Base-by-base conservation (phyloP, 2,113 vertebrate species). In the Sterna hirundo region DNA sequence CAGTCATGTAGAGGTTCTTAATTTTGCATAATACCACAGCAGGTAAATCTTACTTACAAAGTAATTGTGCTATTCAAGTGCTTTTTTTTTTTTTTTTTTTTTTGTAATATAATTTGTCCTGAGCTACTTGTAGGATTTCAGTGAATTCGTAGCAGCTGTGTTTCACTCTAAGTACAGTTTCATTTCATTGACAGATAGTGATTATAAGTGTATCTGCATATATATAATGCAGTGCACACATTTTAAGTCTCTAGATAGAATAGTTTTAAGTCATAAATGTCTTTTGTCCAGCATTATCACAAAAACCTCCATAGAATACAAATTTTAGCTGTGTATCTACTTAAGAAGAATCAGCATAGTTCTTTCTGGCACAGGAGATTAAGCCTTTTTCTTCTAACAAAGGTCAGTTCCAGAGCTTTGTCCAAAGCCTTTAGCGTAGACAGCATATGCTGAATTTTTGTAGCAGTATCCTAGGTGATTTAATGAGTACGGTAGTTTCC, bases 361-460 rank as follows among this genome's bases (percentile, higher is more conserved):
- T 84, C 58, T 79, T 80, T 83, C 61, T 69, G 58, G 46, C 82
- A 32, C 47, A 68, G 70, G 66, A 89, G 58, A 34, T 66, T 8
- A 79, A 83, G 54, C 70, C 32, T 61, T 86, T 86, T 85, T 77
- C 20, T n/a, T 80, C 15, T 70, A 46, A 49, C 58, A 74, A 51
- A 83, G 78, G 36, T 95, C 57, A 90, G 70, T 70, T 90, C 19
- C 68, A 94, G 66, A 85, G 81, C 47, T 95, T 92, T 89, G 52
- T 82, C 62, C 49, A 80, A 82, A 92, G 86, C 44, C 49, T 57
- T 83, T 30, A 72, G 49, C 62, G 19, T 26, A 89, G 96, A 83
- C 25, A 80, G 40, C 34, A n/a, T 29, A 27, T 65, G 40, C 95
- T 88, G 81, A 87, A 93, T 66, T 91, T 34, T 77, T 84, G 40